These are phyloP conservation scores for Conus canariensis DNA, from an alignment of 2,888 invertebrate species.

Conservation along the genomic window DNA sequence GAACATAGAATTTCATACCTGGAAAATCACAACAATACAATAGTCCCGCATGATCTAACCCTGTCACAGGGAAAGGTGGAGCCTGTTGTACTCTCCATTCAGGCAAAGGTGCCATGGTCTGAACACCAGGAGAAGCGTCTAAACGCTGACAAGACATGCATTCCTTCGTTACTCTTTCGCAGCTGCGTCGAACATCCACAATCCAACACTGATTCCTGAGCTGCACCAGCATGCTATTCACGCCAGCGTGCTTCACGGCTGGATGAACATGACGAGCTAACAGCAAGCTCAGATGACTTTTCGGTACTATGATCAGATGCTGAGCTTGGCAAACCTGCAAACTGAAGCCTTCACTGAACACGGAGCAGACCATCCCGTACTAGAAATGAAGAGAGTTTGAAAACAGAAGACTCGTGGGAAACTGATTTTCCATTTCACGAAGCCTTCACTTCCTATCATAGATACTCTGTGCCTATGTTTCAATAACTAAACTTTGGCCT, in stretches of 20 bases:
- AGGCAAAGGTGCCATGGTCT: not conserved
- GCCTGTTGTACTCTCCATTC: not conserved
- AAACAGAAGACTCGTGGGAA: not conserved
- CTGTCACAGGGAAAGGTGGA: not conserved
- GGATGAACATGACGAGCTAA: not conserved
- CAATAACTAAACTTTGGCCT: not conserved
- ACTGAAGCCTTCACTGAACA: not conserved
- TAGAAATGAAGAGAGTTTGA: not conserved
- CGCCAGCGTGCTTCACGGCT: not conserved
- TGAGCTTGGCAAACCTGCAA: not conserved
- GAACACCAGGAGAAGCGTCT: not conserved
- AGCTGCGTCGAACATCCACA: not conserved
- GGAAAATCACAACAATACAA: not conserved
- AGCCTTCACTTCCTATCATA: not conserved
- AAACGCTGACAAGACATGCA: slow-evolving; percentile 2
- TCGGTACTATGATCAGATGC: slow-evolving; percentile 8
- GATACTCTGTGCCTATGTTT: not conserved
- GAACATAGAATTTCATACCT: not conserved
- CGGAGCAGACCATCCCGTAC: not conserved
- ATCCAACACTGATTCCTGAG: not conserved
- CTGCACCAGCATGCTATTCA: not conserved
- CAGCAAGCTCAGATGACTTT: not conserved
- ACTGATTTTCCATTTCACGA: not conserved
- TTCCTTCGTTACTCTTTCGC: not conserved
- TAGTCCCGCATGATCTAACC: not conserved